These are phyloP conservation scores for human (Homo sapiens) DNA, from an alignment of 2,113 vertebrate species.

Conservation along the genomic window GRCh38 chr4:61308001-61308500, in stretches of 20 bases:
- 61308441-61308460: constrained; percentile 62
- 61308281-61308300: not conserved
- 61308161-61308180: not conserved
- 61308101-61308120: not conserved
- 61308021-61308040: not conserved
- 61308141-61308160: too few species aligned
- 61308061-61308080: not conserved
- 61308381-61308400: not conserved
- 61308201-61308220: not conserved
- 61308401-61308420: not conserved
- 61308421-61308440: constrained; percentile 48
- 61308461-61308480: constrained; percentile 65
- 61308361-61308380: too few species aligned
- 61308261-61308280: not conserved
- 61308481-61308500: constrained; percentile 68
- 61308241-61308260: not conserved
- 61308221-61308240: not conserved
- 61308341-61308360: not conserved
- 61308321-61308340: rapidly evolving
- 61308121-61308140: not conserved
- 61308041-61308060: not conserved
- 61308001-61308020: not conserved
- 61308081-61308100: not conserved
- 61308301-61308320: not conserved
- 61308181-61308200: not conserved